Conservation (phyloP, 2,113 vertebrate genomes). For the Alethe diademata region DNA sequence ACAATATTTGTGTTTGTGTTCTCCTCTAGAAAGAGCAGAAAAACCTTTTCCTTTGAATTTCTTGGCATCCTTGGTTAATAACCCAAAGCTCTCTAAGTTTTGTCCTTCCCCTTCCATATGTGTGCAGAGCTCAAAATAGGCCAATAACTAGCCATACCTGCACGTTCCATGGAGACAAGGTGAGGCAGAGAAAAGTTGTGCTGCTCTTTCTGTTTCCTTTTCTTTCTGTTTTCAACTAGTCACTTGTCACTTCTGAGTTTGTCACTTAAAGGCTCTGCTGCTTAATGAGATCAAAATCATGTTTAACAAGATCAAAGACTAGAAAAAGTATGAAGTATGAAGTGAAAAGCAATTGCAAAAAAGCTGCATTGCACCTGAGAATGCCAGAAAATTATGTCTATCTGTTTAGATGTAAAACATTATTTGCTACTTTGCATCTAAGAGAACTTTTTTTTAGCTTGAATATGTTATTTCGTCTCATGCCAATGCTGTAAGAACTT, state of each 20-base stretch:
- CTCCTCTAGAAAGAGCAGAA: background rate
- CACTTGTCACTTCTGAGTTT: background rate
- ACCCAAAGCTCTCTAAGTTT: background rate
- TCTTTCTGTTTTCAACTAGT: background rate
- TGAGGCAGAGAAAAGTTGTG: background rate
- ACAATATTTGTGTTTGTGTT: background rate
- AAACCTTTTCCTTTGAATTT: background rate
- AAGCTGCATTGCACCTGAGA: background rate
- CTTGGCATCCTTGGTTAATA: background rate
- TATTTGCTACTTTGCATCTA: background rate
- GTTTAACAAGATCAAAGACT: background rate
- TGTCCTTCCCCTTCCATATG: background rate
- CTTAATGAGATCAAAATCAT: background rate
- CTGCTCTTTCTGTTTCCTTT: background rate
- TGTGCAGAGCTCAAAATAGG: background rate
- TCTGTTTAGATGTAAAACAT: background rate
- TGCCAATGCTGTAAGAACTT: background rate
- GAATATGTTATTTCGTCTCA: background rate
- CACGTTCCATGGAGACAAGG: background rate
- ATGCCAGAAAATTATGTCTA: background rate
- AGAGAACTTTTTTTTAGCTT: background rate
- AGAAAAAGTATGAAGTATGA: background rate
- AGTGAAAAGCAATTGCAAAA: background rate
- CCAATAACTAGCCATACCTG: background rate
- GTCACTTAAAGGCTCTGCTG: background rate